Evolutionary conservation across 2,888 invertebrate genomes (phyloP), one percentile per base, ranked within the genome.

Genomic region (Polia nebulosa): DNA sequence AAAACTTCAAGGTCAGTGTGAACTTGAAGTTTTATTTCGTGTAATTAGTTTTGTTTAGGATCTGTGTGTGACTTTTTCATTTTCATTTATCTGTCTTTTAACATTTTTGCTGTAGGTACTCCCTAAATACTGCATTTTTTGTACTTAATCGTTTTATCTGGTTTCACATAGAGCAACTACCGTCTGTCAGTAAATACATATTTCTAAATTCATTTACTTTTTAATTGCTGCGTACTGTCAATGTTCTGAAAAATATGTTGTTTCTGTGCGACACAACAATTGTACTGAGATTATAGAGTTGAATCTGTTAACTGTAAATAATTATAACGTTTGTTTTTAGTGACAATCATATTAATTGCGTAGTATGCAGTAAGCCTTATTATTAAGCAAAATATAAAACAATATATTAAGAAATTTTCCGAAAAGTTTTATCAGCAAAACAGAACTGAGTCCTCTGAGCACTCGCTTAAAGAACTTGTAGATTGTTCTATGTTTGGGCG

Each of bases 391-490:
- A 61, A 41, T 15, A 20, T 3, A 29, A 29, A 53, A 53, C 47
- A 61, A 60, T 29, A n/a, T 58, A 9, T 27, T n/a, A 45, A 69
- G 52, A 6, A 47, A 44, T 47, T 51, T 72, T 32, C 51, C 13
- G 3, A 25, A 9, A 72, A 45, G 17, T 32, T 59, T 61, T 64
- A 64, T 52, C 55, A 55, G 15, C 32, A 61, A 62, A 61, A 76
- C 55, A 36, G n/a, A 60, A 58, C n/a, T 45, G 36, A 68, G 25
- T 59, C 65, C 53, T 29, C 11, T 39, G 71, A 73, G 63, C 63
- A 53, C 66, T 69, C 53, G 17, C 55, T 58, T 61, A 67, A 59
- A 52, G 51, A 73, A 70, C 44, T 73, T 60, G 41, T 25, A 49
- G 20, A 70, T 63, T 58, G 27, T 66, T 55, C 17, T 68, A 22